These are phyloP conservation scores for Mesembrinibis cayennensis DNA, from an alignment of 2,113 vertebrate genomes.

Conservation along the genomic window DNA sequence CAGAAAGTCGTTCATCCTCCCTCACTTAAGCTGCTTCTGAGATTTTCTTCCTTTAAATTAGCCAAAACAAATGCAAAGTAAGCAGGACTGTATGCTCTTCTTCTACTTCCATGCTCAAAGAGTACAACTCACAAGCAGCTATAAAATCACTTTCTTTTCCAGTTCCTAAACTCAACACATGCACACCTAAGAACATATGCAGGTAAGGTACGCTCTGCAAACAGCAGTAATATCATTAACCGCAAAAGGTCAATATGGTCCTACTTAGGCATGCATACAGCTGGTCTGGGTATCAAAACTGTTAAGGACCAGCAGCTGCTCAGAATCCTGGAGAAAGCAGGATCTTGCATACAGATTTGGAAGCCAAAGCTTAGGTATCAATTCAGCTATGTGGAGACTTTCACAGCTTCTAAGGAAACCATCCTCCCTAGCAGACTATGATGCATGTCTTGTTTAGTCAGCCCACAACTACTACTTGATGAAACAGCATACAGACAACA, in stretches of 20 bases:
- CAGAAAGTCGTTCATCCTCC: background rate
- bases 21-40: constrained; percentile 5
- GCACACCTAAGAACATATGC: background rate
- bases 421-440: background rate
- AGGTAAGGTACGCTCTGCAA: background rate
- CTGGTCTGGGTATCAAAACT: background rate
- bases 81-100: background rate
- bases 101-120: background rate
- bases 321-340: background rate
- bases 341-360: background rate
- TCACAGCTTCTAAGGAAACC: background rate
- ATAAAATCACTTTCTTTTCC: background rate
- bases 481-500: background rate
- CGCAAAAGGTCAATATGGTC: background rate
- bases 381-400: background rate
- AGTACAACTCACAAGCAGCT: background rate
- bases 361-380: background rate
- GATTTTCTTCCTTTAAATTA: constrained; percentile 13
- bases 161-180: background rate
- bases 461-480: background rate
- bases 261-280: background rate
- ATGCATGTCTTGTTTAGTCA: background rate
- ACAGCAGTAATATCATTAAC: background rate
- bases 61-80: background rate
- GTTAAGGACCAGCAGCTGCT: background rate